Evolutionary conservation across 2,113 vertebrate species (phyloP).

Genomic region (Thinocorus orbignyianus): DNA sequence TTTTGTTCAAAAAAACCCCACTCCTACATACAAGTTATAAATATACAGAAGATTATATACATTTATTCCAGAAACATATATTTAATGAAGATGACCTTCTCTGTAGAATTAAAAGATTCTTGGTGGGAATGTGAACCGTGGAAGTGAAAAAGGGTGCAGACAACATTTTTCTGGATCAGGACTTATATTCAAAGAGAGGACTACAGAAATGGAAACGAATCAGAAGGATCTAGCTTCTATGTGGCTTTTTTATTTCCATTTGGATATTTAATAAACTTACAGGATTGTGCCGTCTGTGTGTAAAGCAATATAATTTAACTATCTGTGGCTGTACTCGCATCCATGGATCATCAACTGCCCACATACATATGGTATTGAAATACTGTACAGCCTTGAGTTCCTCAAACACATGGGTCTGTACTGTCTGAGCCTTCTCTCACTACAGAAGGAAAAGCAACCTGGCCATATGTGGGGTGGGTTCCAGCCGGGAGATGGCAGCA

Average conservation of each 20-base stretch:
- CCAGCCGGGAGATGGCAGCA: constrained; percentile 50
- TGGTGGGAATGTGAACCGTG: not conserved
- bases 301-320: not conserved
- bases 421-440: not conserved
- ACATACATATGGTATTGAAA: constrained; percentile 12
- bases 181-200: not conserved
- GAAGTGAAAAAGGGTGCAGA: not conserved
- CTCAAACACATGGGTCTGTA: not conserved
- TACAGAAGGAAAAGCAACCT: not conserved
- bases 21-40: constrained; percentile 54
- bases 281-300: not conserved
- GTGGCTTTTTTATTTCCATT: not conserved
- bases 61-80: constrained; percentile 46
- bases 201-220: not conserved
- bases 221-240: not conserved
- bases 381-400: not conserved
- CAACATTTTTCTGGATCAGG: not conserved
- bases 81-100: constrained; percentile 55
- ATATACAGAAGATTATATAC: constrained; percentile 48
- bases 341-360: not conserved
- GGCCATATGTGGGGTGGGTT: not conserved
- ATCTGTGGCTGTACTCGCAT: not conserved
- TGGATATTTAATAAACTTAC: not conserved
- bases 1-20: constrained; percentile 47
- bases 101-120: not conserved